Base-by-base conservation (phyloP, 1,140 invertebrate genomes). In the Hycleus cichorii region DNA sequence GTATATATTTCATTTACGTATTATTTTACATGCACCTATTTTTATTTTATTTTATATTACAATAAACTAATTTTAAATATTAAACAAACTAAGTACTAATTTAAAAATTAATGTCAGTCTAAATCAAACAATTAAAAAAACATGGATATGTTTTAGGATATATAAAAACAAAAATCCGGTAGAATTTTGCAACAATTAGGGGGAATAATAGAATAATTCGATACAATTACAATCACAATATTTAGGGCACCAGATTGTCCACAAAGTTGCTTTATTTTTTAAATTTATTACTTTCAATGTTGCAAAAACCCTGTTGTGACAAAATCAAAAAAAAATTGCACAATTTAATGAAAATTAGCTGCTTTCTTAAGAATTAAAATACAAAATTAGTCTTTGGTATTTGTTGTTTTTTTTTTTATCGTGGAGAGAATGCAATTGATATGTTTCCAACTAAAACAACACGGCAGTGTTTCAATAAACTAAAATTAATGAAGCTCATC, bases 211-310 rank as follows among this genome's bases (percentile, higher is more conserved):
- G 18, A 18, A 18, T 18, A 18, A 32, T 32, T 32, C 32, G 32
- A 7, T 32, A 32, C 32, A 52, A 52, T 25, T 52, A 53, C 27
- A 53, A 53, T 53, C 51, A 53, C 51, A 46, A 52, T 53, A 52
- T 32, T 32, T 53, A 53, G 51, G 51, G 51, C 51, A 53, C 51
- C 51, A 53, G 51, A 53, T 53, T 53, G 51, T 53, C 51, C 32
- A 51, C 18, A 42, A 9, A 42, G 43, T 51, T 40, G 43, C 24
- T 38, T 25, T 40, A n/a, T 49, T 40, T 42, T 39, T 42, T 52
- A 25, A n/a, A 52, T 47, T 18, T 25, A 9, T 46, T 47, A 47
- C 12, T 26, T 44, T 32, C 18, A 18, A 18, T 18, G 18, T 32
- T 32, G 32, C 32, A 4, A 32, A 47, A 49, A 55, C 52, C 52